Evolutionary conservation across 2,113 vertebrate species (phyloP).

Genomic region (Laticauda laticaudata): DNA sequence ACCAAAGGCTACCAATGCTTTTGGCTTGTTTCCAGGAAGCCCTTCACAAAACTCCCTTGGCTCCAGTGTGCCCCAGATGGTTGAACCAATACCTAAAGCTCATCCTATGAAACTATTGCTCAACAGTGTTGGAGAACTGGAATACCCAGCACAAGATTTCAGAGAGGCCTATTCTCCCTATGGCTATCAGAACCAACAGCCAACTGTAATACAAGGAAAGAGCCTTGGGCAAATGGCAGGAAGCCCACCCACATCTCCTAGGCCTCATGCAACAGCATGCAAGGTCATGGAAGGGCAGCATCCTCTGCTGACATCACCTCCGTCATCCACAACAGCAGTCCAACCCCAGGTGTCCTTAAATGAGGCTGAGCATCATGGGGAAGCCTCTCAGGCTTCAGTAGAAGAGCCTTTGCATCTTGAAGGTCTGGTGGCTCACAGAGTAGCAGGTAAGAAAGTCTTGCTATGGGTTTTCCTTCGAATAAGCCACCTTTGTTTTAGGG

Average conservation of each 20-base stretch:
- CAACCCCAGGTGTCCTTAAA: conserved; percentile 68
- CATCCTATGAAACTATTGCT: conserved; percentile 20
- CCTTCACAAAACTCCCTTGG: not conserved
- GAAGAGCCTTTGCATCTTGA: conserved; percentile 85
- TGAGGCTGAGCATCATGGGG: conserved; percentile 67
- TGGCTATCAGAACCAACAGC: conserved; percentile 55
- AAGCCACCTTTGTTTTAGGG: not conserved
- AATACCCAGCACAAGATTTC: conserved; percentile 48
- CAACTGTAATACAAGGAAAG: conserved; percentile 32
- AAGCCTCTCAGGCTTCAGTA: conserved; percentile 67
- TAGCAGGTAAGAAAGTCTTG: conserved; percentile 85
- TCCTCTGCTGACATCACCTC: conserved; percentile 66
- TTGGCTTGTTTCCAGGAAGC: not conserved
- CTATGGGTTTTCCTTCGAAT: not conserved
- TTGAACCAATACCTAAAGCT: conserved; percentile 11
- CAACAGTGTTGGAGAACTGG: conserved; percentile 26
- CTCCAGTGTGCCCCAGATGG: not conserved
- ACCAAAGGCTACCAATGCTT: conserved; percentile 60
- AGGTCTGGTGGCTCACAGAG: conserved; percentile 92
- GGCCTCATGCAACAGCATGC: conserved; percentile 48
- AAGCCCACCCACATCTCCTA: conserved; percentile 59
- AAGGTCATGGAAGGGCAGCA: conserved; percentile 65
- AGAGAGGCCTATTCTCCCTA: conserved; percentile 66
- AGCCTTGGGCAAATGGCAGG: conserved; percentile 69
- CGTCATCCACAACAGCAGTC: conserved; percentile 56